A percentile compares a stretch with the other conserved stretches of the same genome.
Conservation (phyloP, 2,797 vertebrate species). For the Delichon dasypus region DNA sequence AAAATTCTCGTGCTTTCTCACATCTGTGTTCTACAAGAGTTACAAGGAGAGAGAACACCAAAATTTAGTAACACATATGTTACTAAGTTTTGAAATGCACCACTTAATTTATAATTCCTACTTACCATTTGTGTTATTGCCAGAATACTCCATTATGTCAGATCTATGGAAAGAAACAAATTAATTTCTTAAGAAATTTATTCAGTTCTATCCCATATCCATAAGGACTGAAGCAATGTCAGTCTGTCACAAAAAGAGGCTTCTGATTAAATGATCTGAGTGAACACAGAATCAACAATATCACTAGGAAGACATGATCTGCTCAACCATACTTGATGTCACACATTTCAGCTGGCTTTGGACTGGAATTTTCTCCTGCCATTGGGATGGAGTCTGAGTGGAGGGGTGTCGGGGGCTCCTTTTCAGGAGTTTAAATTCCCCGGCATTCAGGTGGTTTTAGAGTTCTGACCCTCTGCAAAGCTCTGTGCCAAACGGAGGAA, state of each 20-base stretch:
- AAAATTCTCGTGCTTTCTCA: neutral
- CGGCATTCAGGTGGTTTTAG: too few relatives aligned
- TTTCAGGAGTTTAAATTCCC: too few relatives aligned
- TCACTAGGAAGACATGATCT: neutral
- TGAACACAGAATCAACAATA: neutral
- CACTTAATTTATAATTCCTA: neutral
- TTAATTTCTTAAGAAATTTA: neutral
- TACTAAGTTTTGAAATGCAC: neutral
- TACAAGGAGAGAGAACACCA: neutral
- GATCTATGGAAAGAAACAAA: neutral
- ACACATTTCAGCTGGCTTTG: neutral
- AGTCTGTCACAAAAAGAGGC: neutral
- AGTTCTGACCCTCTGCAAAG: too few relatives aligned
- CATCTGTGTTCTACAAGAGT: neutral
- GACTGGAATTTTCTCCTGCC: neutral
- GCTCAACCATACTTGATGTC: neutral
- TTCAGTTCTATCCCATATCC: neutral
- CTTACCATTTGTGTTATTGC: neutral
- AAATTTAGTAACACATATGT: neutral
- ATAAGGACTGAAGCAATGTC: neutral
- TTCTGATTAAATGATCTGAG: neutral
- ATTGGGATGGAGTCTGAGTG: neutral
- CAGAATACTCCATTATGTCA: neutral
- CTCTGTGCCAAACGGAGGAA: too few relatives aligned
- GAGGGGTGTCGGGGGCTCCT: too few relatives aligned